These are phyloP conservation scores for Cynopterus sphinx DNA, from an alignment of 2,797 vertebrate genomes.

Conservation along the genomic window DNA sequence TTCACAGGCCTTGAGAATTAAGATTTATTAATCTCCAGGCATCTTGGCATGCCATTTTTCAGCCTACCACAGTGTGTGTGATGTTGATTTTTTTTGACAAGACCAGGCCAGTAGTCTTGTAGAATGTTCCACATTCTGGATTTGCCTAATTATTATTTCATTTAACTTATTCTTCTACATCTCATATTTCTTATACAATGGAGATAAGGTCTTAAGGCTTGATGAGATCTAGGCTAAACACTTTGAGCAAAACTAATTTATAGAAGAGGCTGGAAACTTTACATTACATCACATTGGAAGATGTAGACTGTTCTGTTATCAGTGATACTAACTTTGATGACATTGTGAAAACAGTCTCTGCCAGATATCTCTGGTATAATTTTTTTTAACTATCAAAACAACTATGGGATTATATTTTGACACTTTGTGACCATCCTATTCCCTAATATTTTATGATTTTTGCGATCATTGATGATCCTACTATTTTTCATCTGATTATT, in stretches of 20 bases:
- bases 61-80: fast-evolving
- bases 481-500: neutral
- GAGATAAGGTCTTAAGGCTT: neutral
- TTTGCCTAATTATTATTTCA: neutral
- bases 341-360: neutral
- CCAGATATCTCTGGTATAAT: neutral
- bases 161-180: neutral
- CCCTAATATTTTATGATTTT: neutral
- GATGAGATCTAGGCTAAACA: neutral
- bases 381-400: neutral
- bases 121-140: neutral
- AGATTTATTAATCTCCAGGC: neutral
- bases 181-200: neutral
- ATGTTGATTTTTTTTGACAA: neutral
- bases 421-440: neutral
- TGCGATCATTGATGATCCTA: neutral
- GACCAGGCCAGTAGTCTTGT: neutral
- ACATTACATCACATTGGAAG: neutral
- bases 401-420: neutral
- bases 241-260: neutral
- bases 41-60: neutral
- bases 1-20: neutral
- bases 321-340: neutral
- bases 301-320: neutral
- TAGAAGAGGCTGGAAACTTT: neutral